Conservation (phyloP, 2,888 invertebrate genomes). For the Drosophila mulleri region DNA sequence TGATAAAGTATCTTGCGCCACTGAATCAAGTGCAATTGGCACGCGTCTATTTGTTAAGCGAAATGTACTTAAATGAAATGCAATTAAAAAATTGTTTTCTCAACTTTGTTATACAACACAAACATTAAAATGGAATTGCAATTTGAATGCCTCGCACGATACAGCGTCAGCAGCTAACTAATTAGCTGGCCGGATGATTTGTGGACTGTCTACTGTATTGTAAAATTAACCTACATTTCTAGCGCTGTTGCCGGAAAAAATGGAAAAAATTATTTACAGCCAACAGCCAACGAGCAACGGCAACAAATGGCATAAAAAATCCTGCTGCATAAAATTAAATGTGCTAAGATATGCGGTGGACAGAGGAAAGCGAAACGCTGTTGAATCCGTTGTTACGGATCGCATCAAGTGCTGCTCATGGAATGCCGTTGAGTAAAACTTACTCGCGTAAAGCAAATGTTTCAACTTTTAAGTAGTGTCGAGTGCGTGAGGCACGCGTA, state of each 20-base stretch:
- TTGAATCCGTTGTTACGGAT: constrained; percentile 27
- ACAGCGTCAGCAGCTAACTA: constrained; percentile 12
- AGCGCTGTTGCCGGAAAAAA: constrained; percentile 39
- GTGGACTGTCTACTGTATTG: constrained; percentile 40
- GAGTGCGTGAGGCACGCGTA: constrained; percentile 47
- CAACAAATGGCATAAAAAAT: constrained; percentile 36
- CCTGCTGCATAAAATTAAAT: constrained; percentile 67
- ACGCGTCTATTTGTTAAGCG: constrained; percentile 58
- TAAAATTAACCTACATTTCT: constrained; percentile 57
- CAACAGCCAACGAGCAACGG: constrained; percentile 1
- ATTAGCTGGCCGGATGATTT: constrained; percentile 48
- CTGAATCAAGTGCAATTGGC: constrained; percentile 42
- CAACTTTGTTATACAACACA: constrained; percentile 51
- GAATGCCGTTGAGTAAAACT: constrained; percentile 59
- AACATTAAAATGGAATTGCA: constrained; percentile 55
- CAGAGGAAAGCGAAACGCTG: constrained; percentile 34
- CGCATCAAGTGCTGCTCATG: constrained; percentile 39
- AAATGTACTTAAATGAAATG: constrained; percentile 49
- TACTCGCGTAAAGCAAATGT: constrained; percentile 28
- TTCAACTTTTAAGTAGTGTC: constrained; percentile 34
- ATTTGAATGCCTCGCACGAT: constrained; percentile 79
- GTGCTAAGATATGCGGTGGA: constrained; percentile 26
- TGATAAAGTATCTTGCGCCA: constrained; percentile 60
- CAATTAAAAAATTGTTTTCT: constrained; percentile 66
- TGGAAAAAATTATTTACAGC: constrained; percentile 50